Base-by-base conservation (phyloP, 2,113 vertebrate species). In the Gyps fulvus region DNA sequence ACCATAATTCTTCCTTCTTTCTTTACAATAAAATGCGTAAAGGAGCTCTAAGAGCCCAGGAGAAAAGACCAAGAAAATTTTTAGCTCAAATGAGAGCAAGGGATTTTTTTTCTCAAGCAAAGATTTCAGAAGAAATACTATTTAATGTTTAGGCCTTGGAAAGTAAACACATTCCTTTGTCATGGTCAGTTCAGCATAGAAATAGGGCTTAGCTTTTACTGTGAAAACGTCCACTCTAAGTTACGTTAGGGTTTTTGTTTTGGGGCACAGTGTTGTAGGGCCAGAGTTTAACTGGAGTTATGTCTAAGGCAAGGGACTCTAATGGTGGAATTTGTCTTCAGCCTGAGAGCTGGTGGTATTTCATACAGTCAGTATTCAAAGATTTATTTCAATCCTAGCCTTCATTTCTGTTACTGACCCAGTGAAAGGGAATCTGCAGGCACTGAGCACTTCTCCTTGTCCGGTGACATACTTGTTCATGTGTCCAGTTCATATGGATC, bases 1-100 rank as follows among this genome's bases (percentile, higher is more conserved):
- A 95, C 94, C 95, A 96, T 97, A 95, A 92, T 96, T 95, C 87
- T 94, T 94, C 87, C 66, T 94, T 82, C 70, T 93, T 97, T 89
- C 87, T 91, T 95, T 96, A 79, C 93, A 96, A 73, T 77, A 73
- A 87, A 95, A 94, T 83, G 45, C 4, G 0, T 59, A 80, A 88
- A 90, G 21, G 61, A 90, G 36, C 87, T 91, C 47, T 85, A 77
- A 94, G 83, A 95, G 57, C 80, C 59, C 86, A 83, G 47, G 70
- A 92, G 79, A 71, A 70, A 88, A 86, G 38, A 81, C 73, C 23
- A 71, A 90, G 87, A 70, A 89, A 59, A 29, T 16, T 87, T 86
- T 91, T 84, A 84, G 71, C 45, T 90, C 77, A 80, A 57, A 83
- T 66, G 70, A 93, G 58, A 90, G 42, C 29, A 69, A 66, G n/a